Evolutionary conservation across 92 coral and sea anemone species (phyloP), one percentile per base, ranked within the genome.

Genomic region (Paragorgia papillata): DNA sequence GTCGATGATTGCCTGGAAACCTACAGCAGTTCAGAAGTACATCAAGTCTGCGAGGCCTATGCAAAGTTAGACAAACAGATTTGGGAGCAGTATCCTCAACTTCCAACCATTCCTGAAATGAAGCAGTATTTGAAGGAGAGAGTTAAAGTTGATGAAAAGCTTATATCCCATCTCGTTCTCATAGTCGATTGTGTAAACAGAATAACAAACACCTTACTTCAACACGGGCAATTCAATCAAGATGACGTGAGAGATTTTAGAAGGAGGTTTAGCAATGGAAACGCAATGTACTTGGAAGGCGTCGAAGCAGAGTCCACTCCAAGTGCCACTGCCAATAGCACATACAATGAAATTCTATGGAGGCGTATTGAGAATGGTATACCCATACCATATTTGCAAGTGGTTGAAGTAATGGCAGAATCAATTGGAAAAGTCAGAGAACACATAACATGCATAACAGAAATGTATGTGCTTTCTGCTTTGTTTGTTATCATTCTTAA

Each of bases 101-200:
- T 62, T 29, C 68, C 68, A 31, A 29, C 34, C 19, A 31, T 62
- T 15, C 40, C 68, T 9, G n/a, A 62, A 18, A 31, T 62, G 44
- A n/a, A 62, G 34, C 0, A 19, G 15, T 62, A 20, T 39, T 25
- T 62, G 24, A 62, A 62, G 68, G n/a, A n/a, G n/a, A n/a, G n/a
- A n/a, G n/a, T n/a, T n/a, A n/a, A n/a, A n/a, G 19, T 29, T 19
- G 34, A 59, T 8, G 1, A 19, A 17, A 62, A 62, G 68, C n/a
- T 62, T 0, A 31, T 31, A 17, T 12, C 46, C 10, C 68, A 37
- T 1, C 21, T 62, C 10, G 5, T 14, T 10, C 10, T 33, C 43
- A 31, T 37, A 26, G 39, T 62, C 40, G 68, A 62, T 34, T 31
- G 28, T 13, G 39, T 62, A 19, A 62, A 62, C 68, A 62, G n/a